A percentile compares a stretch with the other conserved stretches of the same genome.
phyloP scores from a whole-genome alignment of 2,113 vertebrate genomes.

The Cinclus cinclus region DNA sequence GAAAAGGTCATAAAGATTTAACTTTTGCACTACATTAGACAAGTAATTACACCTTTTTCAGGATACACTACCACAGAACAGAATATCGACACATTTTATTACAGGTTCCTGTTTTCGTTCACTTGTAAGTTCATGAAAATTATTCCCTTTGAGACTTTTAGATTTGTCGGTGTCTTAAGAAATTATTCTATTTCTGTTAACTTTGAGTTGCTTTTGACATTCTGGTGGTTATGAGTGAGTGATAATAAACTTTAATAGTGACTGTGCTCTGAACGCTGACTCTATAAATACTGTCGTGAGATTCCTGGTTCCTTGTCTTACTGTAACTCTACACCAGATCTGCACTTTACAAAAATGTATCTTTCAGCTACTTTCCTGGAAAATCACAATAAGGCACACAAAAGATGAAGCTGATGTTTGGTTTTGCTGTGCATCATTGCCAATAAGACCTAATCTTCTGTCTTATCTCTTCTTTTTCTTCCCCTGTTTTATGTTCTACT shows the following conservation, averaged over 20 bases:
- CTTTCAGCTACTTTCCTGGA: not conserved
- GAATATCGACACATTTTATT: not conserved
- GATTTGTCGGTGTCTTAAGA: not conserved
- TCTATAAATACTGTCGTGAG: not conserved
- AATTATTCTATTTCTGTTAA: not conserved
- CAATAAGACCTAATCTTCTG: not conserved
- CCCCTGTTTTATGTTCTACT: not conserved
- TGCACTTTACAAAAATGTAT: not conserved
- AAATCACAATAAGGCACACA: not conserved
- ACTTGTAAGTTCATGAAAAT: not conserved
- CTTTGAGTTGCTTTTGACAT: not conserved
- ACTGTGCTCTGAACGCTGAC: not conserved
- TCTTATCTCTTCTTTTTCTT: not conserved
- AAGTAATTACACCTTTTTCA: conserved; percentile 2
- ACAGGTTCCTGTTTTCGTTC: not conserved
- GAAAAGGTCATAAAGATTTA: conserved; percentile 17
- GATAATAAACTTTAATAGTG: not conserved
- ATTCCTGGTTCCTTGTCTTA: not conserved
- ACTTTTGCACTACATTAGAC: conserved; percentile 5
- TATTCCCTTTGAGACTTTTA: not conserved
- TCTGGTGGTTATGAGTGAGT: not conserved
- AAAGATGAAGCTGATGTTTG: not conserved
- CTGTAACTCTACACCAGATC: not conserved
- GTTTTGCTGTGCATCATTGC: not conserved
- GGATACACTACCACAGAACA: not conserved